These are phyloP conservation scores for Montifringilla adamsi DNA, from an alignment of 2,113 vertebrate species.

Conservation along the genomic window DNA sequence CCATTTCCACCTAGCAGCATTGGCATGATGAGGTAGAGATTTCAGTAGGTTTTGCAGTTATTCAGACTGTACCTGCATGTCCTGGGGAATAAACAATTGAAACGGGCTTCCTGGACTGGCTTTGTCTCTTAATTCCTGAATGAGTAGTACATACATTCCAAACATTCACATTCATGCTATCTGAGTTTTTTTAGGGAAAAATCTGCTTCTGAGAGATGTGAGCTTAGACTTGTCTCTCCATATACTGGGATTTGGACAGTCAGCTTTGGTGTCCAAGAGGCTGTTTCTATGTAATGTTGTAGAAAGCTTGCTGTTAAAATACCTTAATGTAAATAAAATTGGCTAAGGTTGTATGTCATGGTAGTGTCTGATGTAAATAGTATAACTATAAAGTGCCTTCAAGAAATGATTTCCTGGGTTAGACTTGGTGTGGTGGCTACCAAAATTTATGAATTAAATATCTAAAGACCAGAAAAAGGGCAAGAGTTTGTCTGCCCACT, in stretches of 20 bases:
- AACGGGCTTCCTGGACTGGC: background rate
- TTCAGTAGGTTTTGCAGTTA: background rate
- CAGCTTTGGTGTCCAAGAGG: rapidly evolving
- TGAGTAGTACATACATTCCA: background rate
- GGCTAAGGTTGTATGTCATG: background rate
- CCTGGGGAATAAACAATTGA: background rate
- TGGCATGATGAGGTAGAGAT: background rate
- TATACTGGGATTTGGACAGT: background rate
- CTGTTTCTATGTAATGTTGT: background rate
- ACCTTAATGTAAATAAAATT: background rate
- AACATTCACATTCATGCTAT: background rate
- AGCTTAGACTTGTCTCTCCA: background rate
- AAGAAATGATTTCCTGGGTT: background rate
- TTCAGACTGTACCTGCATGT: background rate
- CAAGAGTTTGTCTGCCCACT: background rate
- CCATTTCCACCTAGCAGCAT: background rate
- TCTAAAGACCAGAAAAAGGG: background rate
- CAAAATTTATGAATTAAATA: background rate
- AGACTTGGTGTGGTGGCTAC: background rate
- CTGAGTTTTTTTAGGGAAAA: background rate
- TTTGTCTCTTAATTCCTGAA: background rate
- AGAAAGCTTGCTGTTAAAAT: background rate
- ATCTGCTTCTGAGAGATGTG: background rate
- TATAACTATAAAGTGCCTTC: background rate
- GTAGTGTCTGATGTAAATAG: background rate